Conservation (phyloP, 1,140 invertebrate species). For the Lepidurus apus region DNA sequence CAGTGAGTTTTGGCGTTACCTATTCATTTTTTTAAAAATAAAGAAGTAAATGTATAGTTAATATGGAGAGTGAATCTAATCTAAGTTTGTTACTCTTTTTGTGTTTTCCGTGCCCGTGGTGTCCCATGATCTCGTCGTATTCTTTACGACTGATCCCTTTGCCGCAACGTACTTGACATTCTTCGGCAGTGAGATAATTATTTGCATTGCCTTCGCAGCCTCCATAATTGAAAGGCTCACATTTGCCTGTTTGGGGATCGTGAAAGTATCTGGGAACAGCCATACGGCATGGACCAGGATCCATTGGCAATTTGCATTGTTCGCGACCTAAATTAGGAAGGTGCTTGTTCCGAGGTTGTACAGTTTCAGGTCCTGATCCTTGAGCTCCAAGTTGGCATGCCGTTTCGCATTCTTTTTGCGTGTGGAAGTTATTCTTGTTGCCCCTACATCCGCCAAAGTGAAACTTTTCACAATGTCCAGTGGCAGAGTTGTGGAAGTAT, state of each 20-base stretch:
- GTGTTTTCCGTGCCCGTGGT: neutral
- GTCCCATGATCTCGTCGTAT: neutral
- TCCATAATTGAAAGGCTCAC: conserved; percentile 52
- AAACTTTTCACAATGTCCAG: conserved; percentile 64
- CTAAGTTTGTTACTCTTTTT: neutral
- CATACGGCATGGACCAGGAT: conserved; percentile 39
- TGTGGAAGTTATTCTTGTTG: conserved; percentile 70
- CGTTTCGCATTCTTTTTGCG: conserved; percentile 58
- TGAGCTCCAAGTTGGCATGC: conserved; percentile 48
- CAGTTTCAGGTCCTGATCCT: neutral
- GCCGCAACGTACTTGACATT: conserved; percentile 42
- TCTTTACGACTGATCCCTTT: conserved; percentile 20
- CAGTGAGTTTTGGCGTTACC: conserved; percentile 23
- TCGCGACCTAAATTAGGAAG: neutral
- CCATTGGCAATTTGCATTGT: conserved; percentile 28
- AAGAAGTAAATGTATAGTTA: neutral
- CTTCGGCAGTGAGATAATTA: conserved; percentile 48
- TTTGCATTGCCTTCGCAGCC: conserved; percentile 54
- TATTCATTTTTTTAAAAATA: neutral
- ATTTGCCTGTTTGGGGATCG: conserved; percentile 46
- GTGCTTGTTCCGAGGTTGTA: neutral
- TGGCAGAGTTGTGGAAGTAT: conserved; percentile 77
- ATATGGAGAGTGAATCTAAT: neutral
- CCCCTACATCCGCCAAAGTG: conserved; percentile 75
- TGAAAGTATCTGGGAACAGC: conserved; percentile 48